These are phyloP conservation scores for Limnothrissa miodon DNA, from an alignment of 2,113 vertebrate species.

Conservation along the genomic window DNA sequence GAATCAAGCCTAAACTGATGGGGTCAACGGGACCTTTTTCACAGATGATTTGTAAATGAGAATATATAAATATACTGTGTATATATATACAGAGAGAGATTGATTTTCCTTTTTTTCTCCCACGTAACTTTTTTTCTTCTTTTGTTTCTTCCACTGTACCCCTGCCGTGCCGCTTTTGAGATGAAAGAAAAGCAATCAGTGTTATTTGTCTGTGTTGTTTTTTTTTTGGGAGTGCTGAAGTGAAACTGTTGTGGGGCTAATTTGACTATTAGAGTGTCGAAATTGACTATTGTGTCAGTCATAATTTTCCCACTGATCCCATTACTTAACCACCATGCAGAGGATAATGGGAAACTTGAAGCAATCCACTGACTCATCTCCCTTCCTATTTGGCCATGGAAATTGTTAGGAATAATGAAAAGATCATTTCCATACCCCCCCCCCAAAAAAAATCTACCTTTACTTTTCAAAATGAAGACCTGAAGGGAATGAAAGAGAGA, in stretches of 20 bases:
- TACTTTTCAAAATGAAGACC: not conserved
- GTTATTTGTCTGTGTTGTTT: not conserved
- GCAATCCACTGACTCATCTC: conserved; percentile 18
- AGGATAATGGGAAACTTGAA: conserved; percentile 21
- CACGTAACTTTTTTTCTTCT: conserved; percentile 20
- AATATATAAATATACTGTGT: not conserved
- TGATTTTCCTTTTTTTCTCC: conserved; percentile 25
- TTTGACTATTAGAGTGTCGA: conserved; percentile 20
- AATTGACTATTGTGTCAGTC: conserved; percentile 27
- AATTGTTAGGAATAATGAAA: not conserved
- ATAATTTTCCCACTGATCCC: conserved; percentile 35
- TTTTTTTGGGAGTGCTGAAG: not conserved
- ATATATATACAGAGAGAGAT: too few species aligned
- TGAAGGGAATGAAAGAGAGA: not conserved
- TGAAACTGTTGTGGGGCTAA: conserved; percentile 13
- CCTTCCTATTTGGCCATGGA: not conserved
- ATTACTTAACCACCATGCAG: conserved; percentile 16
- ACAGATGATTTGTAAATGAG: conserved; percentile 10
- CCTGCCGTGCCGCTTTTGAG: not conserved
- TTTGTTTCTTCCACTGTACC: not conserved
- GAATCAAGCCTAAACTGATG: conserved; percentile 26
- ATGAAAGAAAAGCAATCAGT: conserved; percentile 29
- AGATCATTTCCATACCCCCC: not conserved
- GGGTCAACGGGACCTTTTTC: conserved; percentile 37
- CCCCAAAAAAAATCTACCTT: not conserved